A percentile compares a stretch with the other conserved stretches of the same genome.
These are phyloP conservation scores for Neotoma lepida DNA, from an alignment of 2,113 vertebrate species.

Conservation along the genomic window DNA sequence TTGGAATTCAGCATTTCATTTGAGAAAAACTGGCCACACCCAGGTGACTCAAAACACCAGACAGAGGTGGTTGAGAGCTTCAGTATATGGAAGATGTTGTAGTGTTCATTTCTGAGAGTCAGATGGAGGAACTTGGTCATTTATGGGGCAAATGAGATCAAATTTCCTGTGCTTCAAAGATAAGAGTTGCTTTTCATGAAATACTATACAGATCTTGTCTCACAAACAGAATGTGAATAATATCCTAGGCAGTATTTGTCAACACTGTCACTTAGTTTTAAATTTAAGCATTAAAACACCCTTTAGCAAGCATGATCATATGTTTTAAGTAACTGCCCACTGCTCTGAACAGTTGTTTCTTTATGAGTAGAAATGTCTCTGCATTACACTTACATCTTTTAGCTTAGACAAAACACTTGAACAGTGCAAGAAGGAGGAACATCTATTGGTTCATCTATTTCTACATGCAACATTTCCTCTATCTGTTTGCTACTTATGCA, in stretches of 20 bases:
- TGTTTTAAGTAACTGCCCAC: neutral
- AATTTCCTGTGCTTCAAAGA: constrained; percentile 1
- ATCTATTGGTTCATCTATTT: neutral
- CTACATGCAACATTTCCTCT: neutral
- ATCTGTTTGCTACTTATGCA: neutral
- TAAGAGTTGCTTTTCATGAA: constrained; percentile 52
- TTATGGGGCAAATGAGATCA: neutral
- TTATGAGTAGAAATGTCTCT: neutral
- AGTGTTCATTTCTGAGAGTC: neutral
- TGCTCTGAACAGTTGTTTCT: neutral
- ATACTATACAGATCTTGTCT: neutral
- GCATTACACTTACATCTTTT: neutral
- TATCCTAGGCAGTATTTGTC: constrained; percentile 51
- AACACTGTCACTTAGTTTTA: constrained; percentile 46
- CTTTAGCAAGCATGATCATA: neutral
- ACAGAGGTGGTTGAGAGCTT: neutral
- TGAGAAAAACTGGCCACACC: neutral
- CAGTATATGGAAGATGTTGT: neutral
- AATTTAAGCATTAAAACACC: constrained; percentile 58
- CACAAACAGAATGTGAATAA: constrained; percentile 47
- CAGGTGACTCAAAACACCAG: no score
- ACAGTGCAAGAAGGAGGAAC: neutral
- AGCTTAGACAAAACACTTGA: neutral
- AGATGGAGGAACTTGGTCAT: neutral
- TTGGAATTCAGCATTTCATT: neutral